Percentiles rank a stretch among this genome's conserved stretches.
Evolutionary conservation across 2,113 vertebrate species (phyloP).

Genomic region (Spea multiplicata): DNA sequence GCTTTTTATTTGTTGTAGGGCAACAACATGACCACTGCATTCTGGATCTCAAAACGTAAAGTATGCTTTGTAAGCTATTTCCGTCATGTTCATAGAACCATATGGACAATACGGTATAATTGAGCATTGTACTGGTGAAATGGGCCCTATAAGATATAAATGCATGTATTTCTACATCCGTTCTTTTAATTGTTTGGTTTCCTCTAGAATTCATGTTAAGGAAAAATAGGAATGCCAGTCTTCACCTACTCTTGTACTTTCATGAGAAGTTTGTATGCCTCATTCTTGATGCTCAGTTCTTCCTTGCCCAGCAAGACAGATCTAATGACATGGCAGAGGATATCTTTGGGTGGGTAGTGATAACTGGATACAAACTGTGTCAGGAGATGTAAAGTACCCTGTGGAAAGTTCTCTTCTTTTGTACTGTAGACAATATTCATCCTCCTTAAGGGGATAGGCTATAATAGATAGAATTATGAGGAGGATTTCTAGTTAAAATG

Average conservation of each 20-base stretch:
- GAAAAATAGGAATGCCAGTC: not conserved
- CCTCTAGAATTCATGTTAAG: no score
- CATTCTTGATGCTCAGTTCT: slow-evolving; percentile 64
- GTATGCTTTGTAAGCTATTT: no score
- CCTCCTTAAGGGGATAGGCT: slow-evolving; percentile 73
- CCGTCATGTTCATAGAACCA: no score
- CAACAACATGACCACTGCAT: no score
- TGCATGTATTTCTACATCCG: no score
- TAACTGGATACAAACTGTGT: slow-evolving; percentile 79
- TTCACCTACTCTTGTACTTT: slow-evolving; percentile 84
- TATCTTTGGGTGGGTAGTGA: slow-evolving; percentile 74
- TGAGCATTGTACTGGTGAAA: no score
- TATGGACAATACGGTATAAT: no score
- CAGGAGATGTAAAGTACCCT: slow-evolving; percentile 84
- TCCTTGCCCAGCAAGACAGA: slow-evolving; percentile 73
- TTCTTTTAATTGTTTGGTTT: no score
- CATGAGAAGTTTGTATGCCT: slow-evolving; percentile 84
- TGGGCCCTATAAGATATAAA: no score
- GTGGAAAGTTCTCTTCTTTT: slow-evolving; percentile 81
- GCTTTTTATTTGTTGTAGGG: no score
- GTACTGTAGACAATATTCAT: slow-evolving; percentile 79
- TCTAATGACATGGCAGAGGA: slow-evolving; percentile 73
- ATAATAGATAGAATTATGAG: not conserved
- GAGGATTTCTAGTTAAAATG: no score
- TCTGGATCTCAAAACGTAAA: no score